Base-by-base conservation (phyloP, 2,888 invertebrate species). In the Parapristionchus giblindavisi region DNA sequence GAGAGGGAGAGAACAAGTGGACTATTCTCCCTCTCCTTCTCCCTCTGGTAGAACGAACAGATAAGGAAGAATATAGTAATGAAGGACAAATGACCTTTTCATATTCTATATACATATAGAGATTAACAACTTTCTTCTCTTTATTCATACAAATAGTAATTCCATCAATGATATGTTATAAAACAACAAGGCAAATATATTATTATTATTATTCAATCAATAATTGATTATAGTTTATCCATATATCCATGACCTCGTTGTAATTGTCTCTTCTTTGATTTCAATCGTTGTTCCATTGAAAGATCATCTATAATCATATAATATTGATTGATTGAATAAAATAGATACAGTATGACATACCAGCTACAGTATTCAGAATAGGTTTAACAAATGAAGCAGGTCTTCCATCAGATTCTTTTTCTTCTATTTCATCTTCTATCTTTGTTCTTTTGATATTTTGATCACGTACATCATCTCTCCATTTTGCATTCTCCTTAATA, bases 241-340 rank as follows among this genome's bases (percentile, higher is more conserved):
- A 83, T 83, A 71, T 81, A 81, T 24, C 78, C 80, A 58, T 80
- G 80, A 21, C 76, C 73, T n/a, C 78, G 54, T 75, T 83, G 83
- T 24, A 83, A 75, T n/a, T 76, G 76, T 43, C 73, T 66, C 76
- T 83, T 83, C 32, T 77, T 78, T 70, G 81, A 78, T 51, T 81
- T 78, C 40, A 83, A 52, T 14, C 81, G 77, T 29, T 81, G 77
- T 71, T 83, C 81, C 58, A 83, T 76, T 3, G 83, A 77, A 70
- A 78, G 68, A 38, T 77, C 80, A 21, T 81, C 80, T 58, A n/a
- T 11, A 68, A 68, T 29, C 3, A 2, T 43, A 17, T n/a, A n/a
- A n/a, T n/a, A n/a, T n/a, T n/a, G n/a, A n/a, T n/a, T 58, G 8
- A 32, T 32, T 34, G n/a, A 34, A 21, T 58, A 24, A 32, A n/a